phyloP scores from a whole-genome alignment of 1,140 invertebrate genomes.

The Formica exsecta region DNA sequence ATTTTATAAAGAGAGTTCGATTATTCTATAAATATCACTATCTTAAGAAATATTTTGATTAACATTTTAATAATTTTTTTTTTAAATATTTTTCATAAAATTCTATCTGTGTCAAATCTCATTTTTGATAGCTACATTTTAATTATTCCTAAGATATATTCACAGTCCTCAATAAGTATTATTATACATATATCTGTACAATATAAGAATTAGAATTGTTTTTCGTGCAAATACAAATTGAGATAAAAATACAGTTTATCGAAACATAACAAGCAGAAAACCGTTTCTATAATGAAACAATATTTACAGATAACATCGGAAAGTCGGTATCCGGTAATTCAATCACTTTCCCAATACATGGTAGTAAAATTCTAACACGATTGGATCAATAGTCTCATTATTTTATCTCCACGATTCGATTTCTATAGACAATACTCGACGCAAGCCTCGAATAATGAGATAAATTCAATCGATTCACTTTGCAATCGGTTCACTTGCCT shows the following conservation, averaged over 20 bases:
- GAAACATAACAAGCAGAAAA: slow-evolving; percentile 9
- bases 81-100: slow-evolving; percentile 2
- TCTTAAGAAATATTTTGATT: not conserved
- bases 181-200: not conserved
- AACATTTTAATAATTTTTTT: not conserved
- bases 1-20: not conserved
- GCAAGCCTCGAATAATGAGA: slow-evolving; percentile 57
- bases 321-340: slow-evolving; percentile 40
- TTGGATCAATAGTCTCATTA: slow-evolving; percentile 63
- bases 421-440: slow-evolving; percentile 44
- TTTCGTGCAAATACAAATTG: not conserved
- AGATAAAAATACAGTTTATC: slow-evolving; percentile 30
- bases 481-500: slow-evolving; percentile 37
- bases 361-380: slow-evolving; percentile 49
- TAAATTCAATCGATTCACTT: slow-evolving; percentile 54
- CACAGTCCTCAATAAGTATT: not conserved
- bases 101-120: not conserved
- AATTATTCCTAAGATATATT: not conserved
- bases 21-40: not conserved
- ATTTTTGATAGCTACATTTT: not conserved
- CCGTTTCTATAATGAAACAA: slow-evolving; percentile 35
- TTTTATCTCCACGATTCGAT: slow-evolving; percentile 49
- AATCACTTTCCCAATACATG: slow-evolving; percentile 14
- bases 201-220: not conserved
- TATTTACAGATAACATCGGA: slow-evolving; percentile 46